Evolutionary conservation across 2,797 vertebrate genomes (phyloP).

Genomic region (Microctenopoma stevenorrisi): DNA sequence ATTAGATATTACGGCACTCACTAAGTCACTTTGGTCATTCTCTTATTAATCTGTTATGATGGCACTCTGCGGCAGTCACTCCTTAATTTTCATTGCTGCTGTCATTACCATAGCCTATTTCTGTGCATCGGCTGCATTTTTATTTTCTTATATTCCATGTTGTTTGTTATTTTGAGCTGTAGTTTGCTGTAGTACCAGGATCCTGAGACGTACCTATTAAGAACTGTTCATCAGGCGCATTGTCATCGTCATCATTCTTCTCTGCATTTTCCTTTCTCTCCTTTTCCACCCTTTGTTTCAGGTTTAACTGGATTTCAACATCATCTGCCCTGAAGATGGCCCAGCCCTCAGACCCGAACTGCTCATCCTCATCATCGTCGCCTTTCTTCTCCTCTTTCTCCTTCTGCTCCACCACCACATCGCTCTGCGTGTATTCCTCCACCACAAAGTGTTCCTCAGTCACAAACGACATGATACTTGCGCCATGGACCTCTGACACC

Average conservation of each 20-base stretch:
- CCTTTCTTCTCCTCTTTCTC: conserved; percentile 45
- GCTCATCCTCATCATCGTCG: conserved; percentile 54
- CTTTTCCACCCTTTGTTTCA: conserved; percentile 61
- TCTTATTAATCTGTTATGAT: no score
- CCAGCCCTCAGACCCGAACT: conserved; percentile 61
- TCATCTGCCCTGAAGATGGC: conserved; percentile 74
- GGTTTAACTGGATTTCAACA: conserved; percentile 76
- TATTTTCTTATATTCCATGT: no score
- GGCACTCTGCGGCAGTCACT: no score
- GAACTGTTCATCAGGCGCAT: conserved; percentile 61
- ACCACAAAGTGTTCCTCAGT: conserved; percentile 61
- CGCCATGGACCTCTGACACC: conserved; percentile 50
- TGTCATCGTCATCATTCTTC: conserved; percentile 26
- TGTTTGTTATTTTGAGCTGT: no score
- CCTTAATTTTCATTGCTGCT: no score
- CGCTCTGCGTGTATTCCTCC: conserved; percentile 72
- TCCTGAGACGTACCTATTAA: conserved; percentile 77
- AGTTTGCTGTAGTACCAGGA: no score
- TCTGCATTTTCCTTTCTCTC: conserved; percentile 36
- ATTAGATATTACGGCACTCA: neutral
- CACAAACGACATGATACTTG: conserved; percentile 65
- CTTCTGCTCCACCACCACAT: conserved; percentile 62
- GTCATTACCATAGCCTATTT: no score
- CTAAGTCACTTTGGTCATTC: no score
- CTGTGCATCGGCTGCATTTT: no score